Base-by-base conservation (phyloP, 2,888 invertebrate species). In the Eremobia ochroleuca region DNA sequence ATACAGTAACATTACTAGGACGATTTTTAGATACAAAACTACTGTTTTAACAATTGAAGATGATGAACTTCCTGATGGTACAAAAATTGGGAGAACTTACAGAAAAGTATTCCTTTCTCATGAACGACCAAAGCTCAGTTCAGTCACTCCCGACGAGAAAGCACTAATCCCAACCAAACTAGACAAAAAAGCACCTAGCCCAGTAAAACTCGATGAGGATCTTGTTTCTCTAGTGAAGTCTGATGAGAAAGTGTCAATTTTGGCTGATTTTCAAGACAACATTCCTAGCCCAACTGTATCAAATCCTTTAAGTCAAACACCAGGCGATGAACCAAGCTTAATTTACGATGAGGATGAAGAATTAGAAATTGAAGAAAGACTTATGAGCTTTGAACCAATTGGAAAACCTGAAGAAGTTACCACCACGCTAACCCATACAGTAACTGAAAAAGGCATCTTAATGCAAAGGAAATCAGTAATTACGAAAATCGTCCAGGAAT, bases 11-110 rank as follows among this genome's bases (percentile, higher is more conserved):
- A 73, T 82, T 21, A 77, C 73, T 6, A 81, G 34, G 18, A 82
- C 85, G n/a, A 77, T 81, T 25, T 34, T 62, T 46, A 78, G 83
- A 74, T 88, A 86, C 40, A 89, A 88, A 76, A 87, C 87, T 52
- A 83, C 85, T 31, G 66, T 83, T 76, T 77, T 89, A 68, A 86
- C 81, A 5, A 67, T 84, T n/a, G 90, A 90, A 81, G 87, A 90
- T 66, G 86, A 84, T 73, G 82, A 88, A 65, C 58, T 73, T 66
- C 73, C 86, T 28, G 85, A 87, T 76, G 88, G 86, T 15, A 79
- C n/a, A 11, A 83, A 58, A 69, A 55, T 66, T 43, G 78, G 73
- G 25, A 82, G 82, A 76, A 79, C 84, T 28, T 81, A 73, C 59
- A 85, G 88, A 79, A 85, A 81, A 59, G 77, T 89, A 28, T 79